Evolutionary conservation across 2,113 vertebrate species (phyloP).

Genomic region (Semicossyphus pulcher): DNA sequence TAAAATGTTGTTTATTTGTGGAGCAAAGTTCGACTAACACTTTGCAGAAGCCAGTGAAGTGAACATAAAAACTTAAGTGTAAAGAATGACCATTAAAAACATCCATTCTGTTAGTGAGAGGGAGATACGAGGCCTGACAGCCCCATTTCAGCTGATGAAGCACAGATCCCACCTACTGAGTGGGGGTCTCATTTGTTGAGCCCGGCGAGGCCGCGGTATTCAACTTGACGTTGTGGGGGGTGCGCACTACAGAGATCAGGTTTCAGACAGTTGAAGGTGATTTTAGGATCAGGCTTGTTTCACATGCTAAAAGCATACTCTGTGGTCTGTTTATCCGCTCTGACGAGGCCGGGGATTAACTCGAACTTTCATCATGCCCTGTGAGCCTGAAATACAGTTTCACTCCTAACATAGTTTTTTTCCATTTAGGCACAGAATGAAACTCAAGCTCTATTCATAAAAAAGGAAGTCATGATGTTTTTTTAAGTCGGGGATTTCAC

Average conservation of each 20-base stretch:
- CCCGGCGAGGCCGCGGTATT: constrained; percentile 56
- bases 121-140: constrained; percentile 60
- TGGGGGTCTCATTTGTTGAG: constrained; percentile 72
- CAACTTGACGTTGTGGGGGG: constrained; percentile 73
- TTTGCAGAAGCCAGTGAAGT: neutral
- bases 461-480: constrained; percentile 4
- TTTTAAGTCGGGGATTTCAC: constrained; percentile 9
- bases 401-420: constrained; percentile 34
- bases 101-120: constrained; percentile 20
- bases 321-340: constrained; percentile 70
- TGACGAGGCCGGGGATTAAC: constrained; percentile 65
- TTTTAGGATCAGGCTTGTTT: constrained; percentile 79
- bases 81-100: constrained; percentile 25
- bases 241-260: constrained; percentile 64
- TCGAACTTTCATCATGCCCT: constrained; percentile 57
- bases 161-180: constrained; percentile 69
- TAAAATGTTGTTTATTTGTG: neutral
- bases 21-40: too few species aligned
- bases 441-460: constrained; percentile 5
- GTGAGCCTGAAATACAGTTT: constrained; percentile 59
- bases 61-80: neutral
- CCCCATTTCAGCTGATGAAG: constrained; percentile 67
- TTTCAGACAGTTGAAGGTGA: constrained; percentile 80
- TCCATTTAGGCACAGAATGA: neutral
- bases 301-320: constrained; percentile 78